Evolutionary conservation across 2,797 vertebrate genomes (phyloP), one percentile per base, ranked within the genome.

Genomic region (Distichodus sexfasciatus): DNA sequence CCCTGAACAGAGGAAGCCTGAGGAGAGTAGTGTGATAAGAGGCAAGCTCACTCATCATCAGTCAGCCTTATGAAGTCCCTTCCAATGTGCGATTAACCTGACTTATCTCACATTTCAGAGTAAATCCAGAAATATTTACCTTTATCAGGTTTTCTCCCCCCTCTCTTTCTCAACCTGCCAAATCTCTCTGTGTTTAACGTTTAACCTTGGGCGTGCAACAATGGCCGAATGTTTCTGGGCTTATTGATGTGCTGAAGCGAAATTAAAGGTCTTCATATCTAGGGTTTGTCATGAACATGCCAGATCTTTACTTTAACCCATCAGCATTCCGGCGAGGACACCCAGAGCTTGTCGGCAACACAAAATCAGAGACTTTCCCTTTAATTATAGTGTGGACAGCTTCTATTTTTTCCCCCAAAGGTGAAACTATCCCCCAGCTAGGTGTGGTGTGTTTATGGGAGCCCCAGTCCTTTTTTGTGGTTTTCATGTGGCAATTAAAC

Each of bases 341-440:
- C 68, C 75, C 57, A 51, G 64, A 23, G 60, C 46, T 38, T 70
- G 66, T 71, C 66, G 40, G 38, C 43, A 59, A 57, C 58, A 69
- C 71, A 60, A 76, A 78, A 67, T 71, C 53, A 69, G 70, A 68
- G 84, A 88, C 85, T 91, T 91, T 91, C 88, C 84, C 88, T 92
- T 90, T 93, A 94, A 94, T 93, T 93, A 93, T 86, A 85, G 79
- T 87, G 89, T 89, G 90, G 90, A 90, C 89, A 89, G 84, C 86
- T 79, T 90, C 44, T 63, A 62, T 61, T 48, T 71, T 71, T 65
- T n/a, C n/a, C n/a, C n/a, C n/a, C 86, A 89, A 87, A 92, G 86
- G 89, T 92, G 89, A 93, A 92, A 92, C 87, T 91, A 84, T 90
- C 90, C 86, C 90, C 83, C 81, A 81, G 58, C 81, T 86, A 90